Conservation (phyloP, 2,888 invertebrate species). For the Phyto melanocephala region DNA sequence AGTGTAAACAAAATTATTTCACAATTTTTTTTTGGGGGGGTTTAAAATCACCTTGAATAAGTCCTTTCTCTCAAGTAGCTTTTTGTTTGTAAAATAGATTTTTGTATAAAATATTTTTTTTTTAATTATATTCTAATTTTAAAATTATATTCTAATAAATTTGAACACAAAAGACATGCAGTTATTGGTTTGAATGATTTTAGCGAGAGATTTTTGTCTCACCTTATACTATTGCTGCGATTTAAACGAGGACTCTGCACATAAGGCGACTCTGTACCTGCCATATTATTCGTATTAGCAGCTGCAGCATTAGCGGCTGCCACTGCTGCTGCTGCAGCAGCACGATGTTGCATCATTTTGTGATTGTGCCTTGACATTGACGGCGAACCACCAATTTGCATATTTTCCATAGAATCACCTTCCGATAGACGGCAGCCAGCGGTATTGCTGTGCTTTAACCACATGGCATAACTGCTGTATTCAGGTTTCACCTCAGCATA, state of each 20-base stretch:
- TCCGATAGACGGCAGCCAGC: conserved; percentile 90
- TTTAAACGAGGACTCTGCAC: conserved; percentile 85
- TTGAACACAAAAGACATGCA: not conserved
- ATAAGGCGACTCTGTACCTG: conserved; percentile 76
- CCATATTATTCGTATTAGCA: conserved; percentile 66
- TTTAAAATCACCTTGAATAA: conserved; percentile 86
- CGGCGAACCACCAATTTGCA: conserved; percentile 86
- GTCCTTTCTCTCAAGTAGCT: conserved; percentile 96
- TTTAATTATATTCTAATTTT: too few relatives aligned
- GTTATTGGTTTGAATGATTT: not conserved
- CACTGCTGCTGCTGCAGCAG: conserved; percentile 64
- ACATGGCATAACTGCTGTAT: conserved; percentile 90
- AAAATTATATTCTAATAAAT: too few relatives aligned
- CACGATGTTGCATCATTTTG: conserved; percentile 76
- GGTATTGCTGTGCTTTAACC: conserved; percentile 92
- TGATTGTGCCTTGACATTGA: conserved; percentile 81
- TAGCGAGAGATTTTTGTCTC: conserved; percentile 70
- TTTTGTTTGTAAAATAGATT: conserved; percentile 30
- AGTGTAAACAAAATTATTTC: too few relatives aligned
- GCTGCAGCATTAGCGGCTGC: conserved; percentile 64
- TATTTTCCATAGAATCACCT: conserved; percentile 92
- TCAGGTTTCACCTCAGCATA: conserved; percentile 87
- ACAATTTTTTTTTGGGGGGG: too few relatives aligned
- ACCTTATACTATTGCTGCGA: conserved; percentile 96
- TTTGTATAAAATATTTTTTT: too few relatives aligned